Evolutionary conservation across 2,113 vertebrate genomes (phyloP).

Genomic region (Megaceryle maxima): DNA sequence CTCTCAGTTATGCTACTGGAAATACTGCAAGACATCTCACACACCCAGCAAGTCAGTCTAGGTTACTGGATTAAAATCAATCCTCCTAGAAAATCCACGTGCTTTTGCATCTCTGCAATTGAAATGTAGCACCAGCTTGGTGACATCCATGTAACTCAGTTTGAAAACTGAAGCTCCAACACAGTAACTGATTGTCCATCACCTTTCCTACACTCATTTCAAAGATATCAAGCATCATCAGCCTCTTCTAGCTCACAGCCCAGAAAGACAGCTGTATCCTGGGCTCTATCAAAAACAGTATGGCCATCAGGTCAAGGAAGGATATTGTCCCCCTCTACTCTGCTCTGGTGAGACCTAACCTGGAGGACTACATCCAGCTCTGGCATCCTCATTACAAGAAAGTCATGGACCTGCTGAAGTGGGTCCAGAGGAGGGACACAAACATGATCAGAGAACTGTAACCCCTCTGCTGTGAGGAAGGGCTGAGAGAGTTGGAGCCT

Average conservation of each 20-base stretch:
- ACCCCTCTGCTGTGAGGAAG: neutral
- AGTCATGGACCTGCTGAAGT: fast-evolving
- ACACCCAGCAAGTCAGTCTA: neutral
- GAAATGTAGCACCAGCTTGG: neutral
- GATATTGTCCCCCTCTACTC: neutral
- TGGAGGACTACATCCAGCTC: neutral
- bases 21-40: neutral
- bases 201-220: neutral
- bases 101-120: neutral
- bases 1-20: neutral
- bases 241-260: no score
- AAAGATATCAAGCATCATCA: neutral
- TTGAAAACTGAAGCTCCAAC: neutral
- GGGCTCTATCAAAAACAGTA: no score
- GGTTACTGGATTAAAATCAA: neutral
- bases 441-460: fast-evolving
- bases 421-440: fast-evolving
- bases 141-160: neutral
- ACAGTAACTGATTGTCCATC: neutral
- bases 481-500: neutral
- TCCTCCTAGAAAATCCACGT: neutral
- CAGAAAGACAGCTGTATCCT: no score
- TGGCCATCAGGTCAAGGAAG: no score
- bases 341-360: fast-evolving
- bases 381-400: neutral